A percentile compares a stretch with the other conserved stretches of the same genome.
Evolutionary conservation across 2,797 vertebrate genomes (phyloP).

Genomic region (Ceyx erithaca): DNA sequence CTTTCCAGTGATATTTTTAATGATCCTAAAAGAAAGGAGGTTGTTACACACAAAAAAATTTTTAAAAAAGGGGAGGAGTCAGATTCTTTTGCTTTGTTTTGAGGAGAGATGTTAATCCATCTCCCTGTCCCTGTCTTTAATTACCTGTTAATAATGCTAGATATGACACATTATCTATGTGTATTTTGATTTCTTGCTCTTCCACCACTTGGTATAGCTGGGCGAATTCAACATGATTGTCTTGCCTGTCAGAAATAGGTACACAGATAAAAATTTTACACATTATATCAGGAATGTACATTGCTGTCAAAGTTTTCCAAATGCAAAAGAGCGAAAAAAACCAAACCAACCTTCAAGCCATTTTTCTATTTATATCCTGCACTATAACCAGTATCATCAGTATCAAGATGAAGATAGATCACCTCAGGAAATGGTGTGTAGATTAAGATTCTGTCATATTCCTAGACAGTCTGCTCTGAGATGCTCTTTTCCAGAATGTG

Average conservation of each 20-base stretch:
- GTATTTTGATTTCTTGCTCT: not conserved
- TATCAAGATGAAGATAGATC: not conserved
- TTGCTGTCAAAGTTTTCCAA: not conserved
- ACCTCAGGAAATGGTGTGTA: not conserved
- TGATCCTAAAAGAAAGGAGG: not conserved
- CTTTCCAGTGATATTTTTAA: not conserved
- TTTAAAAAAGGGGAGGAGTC: no score
- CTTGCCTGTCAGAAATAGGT: not conserved
- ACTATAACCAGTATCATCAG: not conserved
- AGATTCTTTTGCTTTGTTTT: not conserved
- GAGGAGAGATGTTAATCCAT: not conserved
- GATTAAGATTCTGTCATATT: slow-evolving; percentile 7
- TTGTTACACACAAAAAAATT: not conserved
- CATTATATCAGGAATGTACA: not conserved
- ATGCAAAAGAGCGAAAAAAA: not conserved
- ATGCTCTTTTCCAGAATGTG: slow-evolving; percentile 23
- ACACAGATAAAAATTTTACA: not conserved
- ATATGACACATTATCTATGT: not conserved
- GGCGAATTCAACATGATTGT: not conserved
- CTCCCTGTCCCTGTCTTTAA: not conserved
- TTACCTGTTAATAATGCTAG: not conserved
- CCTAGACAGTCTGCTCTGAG: not conserved
- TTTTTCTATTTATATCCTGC: not conserved
- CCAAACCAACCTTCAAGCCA: not conserved
- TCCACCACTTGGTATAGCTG: not conserved